Base-by-base conservation (phyloP, 2,113 vertebrate genomes). In the Antigone vipio region DNA sequence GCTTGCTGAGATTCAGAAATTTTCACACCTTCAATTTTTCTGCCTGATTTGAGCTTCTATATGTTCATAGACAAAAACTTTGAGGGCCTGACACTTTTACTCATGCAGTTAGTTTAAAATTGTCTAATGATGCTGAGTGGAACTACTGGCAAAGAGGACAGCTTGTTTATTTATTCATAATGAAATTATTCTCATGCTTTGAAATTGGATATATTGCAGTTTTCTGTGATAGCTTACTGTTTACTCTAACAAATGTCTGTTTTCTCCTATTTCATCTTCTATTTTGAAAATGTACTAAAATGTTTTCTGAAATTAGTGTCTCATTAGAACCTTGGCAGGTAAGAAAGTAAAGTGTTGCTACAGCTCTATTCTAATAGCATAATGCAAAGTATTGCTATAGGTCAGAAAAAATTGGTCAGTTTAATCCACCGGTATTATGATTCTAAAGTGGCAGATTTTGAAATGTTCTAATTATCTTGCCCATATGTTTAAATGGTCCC, bases 401-500 rank as follows among this genome's bases (percentile, higher is more conserved):
- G 79, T 92, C 69, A 96, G 63, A 76, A 89, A 77, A 96, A 64
- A n/a, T 3, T 62, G 44, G 72, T 87, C 75, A 80, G 59, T 74
- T 82, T 77, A 80, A 77, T 91, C 44, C 67, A 77, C 42, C 0
- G 0, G 47, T 90, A 59, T 77, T 66, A 89, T 63, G 64, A 78
- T 55, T 86, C n/a, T 68, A 23, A 86, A 92, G 60, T 77, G 79
- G 30, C 59, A 95, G 76, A 83, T 80, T 93, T 95, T 69, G 29
- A 93, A 93, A 90, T 62, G 30, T 86, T 92, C 59, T 83, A 80
- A 89, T 94, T 93, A 93, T 92, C 59, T 92, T 91, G 35, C 27
- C 80, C 84, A 53, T 94, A 95, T 94, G 69, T 85, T 96, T 95
- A 92, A 89, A 56, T 66, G 35, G 79, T 94, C 40, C 23, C 92